These are phyloP conservation scores for Conus ventricosus DNA, from an alignment of 1,140 invertebrate genomes.

Conservation along the genomic window DNA sequence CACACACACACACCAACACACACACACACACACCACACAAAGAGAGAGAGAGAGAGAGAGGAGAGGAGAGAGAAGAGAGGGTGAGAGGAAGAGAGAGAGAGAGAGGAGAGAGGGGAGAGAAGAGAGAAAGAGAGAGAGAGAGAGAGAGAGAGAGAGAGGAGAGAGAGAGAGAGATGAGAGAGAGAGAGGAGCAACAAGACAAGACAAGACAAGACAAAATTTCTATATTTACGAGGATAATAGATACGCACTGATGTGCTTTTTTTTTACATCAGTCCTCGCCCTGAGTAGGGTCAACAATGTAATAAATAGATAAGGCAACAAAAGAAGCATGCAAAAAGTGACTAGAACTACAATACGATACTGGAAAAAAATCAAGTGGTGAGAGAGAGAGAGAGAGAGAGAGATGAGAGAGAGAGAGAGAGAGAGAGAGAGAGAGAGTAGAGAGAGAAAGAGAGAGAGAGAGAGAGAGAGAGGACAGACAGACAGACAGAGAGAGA, in stretches of 20 bases:
- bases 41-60: constrained; percentile 1
- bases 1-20: too few species aligned
- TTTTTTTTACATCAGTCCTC: not conserved
- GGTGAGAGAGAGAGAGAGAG: not conserved
- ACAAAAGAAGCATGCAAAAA: too few species aligned
- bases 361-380: not conserved
- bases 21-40: too few species aligned
- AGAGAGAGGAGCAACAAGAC: not conserved
- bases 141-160: not conserved
- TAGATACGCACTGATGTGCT: not conserved
- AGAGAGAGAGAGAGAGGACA: too few species aligned
- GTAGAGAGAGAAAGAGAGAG: not conserved
- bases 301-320: too few species aligned
- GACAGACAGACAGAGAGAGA: not conserved
- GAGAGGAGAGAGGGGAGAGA: not conserved
- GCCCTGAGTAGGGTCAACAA: too few species aligned
- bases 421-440: too few species aligned
- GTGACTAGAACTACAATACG: not conserved
- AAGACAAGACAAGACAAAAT: too few species aligned
- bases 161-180: constrained; percentile 17
- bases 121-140: not conserved
- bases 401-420: not conserved
- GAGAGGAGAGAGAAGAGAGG: constrained; percentile 11
- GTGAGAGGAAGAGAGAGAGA: not conserved
- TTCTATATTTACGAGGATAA: not conserved